A percentile compares a stretch with the other conserved stretches of the same genome.
Conservation (phyloP, 2,113 vertebrate genomes). For the Coracopsis vasa region DNA sequence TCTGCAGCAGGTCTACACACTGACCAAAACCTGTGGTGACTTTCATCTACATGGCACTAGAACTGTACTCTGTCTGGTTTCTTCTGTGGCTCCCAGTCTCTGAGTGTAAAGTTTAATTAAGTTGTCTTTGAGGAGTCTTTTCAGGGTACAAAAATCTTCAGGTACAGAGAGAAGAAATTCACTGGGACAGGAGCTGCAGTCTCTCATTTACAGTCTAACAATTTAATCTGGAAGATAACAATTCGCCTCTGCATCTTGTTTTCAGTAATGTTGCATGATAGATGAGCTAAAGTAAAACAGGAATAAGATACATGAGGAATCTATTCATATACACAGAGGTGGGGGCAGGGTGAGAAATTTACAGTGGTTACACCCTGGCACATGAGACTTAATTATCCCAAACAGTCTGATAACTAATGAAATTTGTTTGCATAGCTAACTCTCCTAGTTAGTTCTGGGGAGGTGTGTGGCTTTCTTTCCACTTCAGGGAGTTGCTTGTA, state of each 20-base stretch:
- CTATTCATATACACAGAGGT: not conserved
- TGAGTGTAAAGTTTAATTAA: not conserved
- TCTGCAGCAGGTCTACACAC: not conserved
- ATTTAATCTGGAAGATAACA: not conserved
- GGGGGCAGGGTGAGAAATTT: slow-evolving; percentile 5
- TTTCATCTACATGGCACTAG: not conserved
- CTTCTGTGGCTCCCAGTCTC: not conserved
- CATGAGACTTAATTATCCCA: not conserved
- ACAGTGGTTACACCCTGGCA: not conserved
- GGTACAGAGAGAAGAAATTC: not conserved
- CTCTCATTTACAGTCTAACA: not conserved
- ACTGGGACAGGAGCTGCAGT: not conserved
- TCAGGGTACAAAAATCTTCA: not conserved
- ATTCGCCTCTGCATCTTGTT: not conserved
- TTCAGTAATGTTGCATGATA: not conserved
- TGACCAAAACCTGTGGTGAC: not conserved
- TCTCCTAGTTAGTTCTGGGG: not conserved
- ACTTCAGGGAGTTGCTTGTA: not conserved
- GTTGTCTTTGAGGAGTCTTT: not conserved
- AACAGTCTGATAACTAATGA: not conserved
- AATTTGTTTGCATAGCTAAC: slow-evolving; percentile 15
- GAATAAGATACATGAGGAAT: not conserved
- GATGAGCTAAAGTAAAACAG: not conserved
- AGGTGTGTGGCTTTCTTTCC: not conserved
- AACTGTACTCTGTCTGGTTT: not conserved